Evolutionary conservation across 2,888 invertebrate genomes (phyloP), one percentile per base, ranked within the genome.

Genomic region (Cerceris rybyensis): DNA sequence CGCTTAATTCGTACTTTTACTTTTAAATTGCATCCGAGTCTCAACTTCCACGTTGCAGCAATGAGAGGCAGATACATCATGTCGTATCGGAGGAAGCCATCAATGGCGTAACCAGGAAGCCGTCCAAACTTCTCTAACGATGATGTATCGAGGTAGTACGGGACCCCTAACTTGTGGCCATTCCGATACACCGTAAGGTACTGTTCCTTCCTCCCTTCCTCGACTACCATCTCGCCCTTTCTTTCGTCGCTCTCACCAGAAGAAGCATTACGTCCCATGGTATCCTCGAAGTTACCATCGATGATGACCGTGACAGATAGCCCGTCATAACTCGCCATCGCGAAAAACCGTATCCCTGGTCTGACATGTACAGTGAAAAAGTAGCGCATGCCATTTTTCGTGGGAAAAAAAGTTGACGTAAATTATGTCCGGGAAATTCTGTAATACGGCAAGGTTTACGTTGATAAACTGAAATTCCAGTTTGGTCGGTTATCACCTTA

Each of bases 121-220:
- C 84, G 84, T 87, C 86, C 73, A 82, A 86, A 87, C 81, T 84
- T 86, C 81, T 79, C 86, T 88, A 88, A 88, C 88, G 87, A 88
- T 88, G 88, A 88, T 88, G 86, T 86, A 88, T 88, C 84, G 88
- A 80, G 76, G 72, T 68, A 67, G 70, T 68, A 57, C 70, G 67
- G 79, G 84, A 78, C 81, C 84, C 86, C 83, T 81, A 81, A 86
- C 82, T 87, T 79, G 78, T 72, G 83, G 78, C 81, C 80, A 83
- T 85, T 86, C 74, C 81, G 81, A 88, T 86, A 86, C 74, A 81
- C 78, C 73, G 79, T 82, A 81, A 83, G 79, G 75, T 80, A 80
- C 76, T 63, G 49, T 75, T 74, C 77, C 78, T 76, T 80, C 70
- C 72, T 76, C 63, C 59, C 77, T 73, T 63, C 67, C 78, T 74